These are phyloP conservation scores for Drosophila mojavensis DNA, from an alignment of 1,140 invertebrate genomes.

Conservation along the genomic window DNA sequence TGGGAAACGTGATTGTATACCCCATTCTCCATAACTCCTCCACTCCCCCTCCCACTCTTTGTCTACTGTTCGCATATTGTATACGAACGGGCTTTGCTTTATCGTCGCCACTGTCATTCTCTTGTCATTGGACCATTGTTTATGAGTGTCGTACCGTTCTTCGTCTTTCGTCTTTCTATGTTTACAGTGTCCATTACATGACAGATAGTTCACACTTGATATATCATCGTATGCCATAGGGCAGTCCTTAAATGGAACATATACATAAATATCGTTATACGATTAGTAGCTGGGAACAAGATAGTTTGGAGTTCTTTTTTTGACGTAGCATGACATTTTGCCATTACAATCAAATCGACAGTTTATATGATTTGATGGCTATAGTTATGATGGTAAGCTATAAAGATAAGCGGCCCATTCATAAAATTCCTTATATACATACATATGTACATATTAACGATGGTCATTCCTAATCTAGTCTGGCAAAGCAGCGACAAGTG, in stretches of 20 bases:
- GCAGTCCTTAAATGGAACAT: not conserved
- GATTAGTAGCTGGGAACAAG: not conserved
- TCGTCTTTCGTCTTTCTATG: conserved; percentile 5
- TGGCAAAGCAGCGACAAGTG: not conserved
- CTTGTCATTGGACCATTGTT: conserved; percentile 72
- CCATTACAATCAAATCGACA: not conserved
- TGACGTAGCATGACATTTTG: not conserved
- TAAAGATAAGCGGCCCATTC: conserved; percentile 58
- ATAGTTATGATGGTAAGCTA: conserved; percentile 33
- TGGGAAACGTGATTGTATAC: conserved; percentile 19
- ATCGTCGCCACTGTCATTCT: conserved; percentile 64
- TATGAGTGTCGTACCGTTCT: conserved; percentile 37
- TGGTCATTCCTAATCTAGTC: conserved; percentile 5
- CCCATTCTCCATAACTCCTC: not conserved
- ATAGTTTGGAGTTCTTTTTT: not conserved
- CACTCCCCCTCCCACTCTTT: not conserved
- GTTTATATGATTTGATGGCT: not conserved
- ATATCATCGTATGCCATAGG: conserved; percentile 12
- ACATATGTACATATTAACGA: not conserved
- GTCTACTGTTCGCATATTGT: conserved; percentile 18
- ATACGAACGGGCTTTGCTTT: conserved; percentile 52
- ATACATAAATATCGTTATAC: too few species aligned
- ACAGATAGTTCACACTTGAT: conserved; percentile 26
- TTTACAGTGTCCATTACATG: conserved; percentile 38
- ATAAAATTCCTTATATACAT: conserved; percentile 19